Evolutionary conservation across 2,888 invertebrate genomes (phyloP), one percentile per base, ranked within the genome.

Genomic region (Ophion ellenae): DNA sequence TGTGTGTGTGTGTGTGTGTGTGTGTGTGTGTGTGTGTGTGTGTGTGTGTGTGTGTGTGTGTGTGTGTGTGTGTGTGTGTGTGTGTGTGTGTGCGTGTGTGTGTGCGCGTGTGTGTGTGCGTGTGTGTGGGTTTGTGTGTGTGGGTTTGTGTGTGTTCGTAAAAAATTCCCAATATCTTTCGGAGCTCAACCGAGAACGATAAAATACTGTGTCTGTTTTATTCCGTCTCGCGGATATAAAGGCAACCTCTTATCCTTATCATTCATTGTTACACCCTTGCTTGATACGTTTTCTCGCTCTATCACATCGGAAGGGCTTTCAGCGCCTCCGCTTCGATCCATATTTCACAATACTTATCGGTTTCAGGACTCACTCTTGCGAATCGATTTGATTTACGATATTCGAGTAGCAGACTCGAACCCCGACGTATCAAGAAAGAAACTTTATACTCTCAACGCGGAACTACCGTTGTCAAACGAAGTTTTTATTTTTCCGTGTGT

Each of bases 171-270:
- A 79, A 76, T 75, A 83, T 75, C 78, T 67, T 59, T 17, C 40
- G 53, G 61, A 78, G 67, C 76, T 64, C 61, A 24, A 81, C 57
- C 53, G 47, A 70, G 59, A 66, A 71, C 66, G 82, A 81, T 81
- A 66, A 85, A 83, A 83, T 83, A 53, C 73, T 76, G 59, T 24
- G 24, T 66, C 81, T 81, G 75, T 79, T 86, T 84, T 74, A 78
- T 84, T 79, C 75, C 28, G n/a, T 79, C 78, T 71, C 66, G 57
- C 59, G 59, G 75, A 79, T 74, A 67, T 74, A 79, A 81, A 73
- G 59, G 70, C 69, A 70, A 63, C 75, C 80, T 83, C 32, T 66
- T 66, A 75, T 71, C 79, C 57, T 78, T 74, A 81, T 70, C 75
- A 76, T 71, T 69, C 69, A 69, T 69, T 74, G 61, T 69, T 59